Percentiles rank a stretch among this genome's conserved stretches.
These are phyloP conservation scores for Smutsia temminckii DNA, from an alignment of 2,797 vertebrate genomes.

Conservation along the genomic window DNA sequence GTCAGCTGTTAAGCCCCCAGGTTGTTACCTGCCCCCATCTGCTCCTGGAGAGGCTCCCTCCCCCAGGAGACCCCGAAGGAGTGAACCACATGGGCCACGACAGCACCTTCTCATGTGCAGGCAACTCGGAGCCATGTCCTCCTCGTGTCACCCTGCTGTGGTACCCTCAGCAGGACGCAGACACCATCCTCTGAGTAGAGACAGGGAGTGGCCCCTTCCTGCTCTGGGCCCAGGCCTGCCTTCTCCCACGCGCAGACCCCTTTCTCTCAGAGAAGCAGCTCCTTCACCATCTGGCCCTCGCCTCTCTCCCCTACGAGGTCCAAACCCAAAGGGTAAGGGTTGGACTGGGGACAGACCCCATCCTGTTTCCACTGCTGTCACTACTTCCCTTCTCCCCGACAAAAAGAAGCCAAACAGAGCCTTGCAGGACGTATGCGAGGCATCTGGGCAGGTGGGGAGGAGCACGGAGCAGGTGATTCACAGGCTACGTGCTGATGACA, in stretches of 20 bases:
- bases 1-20: neutral
- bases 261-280: neutral
- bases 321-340: neutral
- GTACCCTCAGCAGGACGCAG: neutral
- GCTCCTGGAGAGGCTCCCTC: accelerated
- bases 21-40: neutral
- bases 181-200: neutral
- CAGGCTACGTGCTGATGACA: neutral
- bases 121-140: neutral
- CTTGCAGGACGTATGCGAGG: neutral
- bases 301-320: neutral
- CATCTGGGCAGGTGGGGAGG: neutral
- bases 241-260: neutral
- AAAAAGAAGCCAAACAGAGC: neutral
- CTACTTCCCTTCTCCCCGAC: neutral
- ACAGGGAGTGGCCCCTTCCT: neutral
- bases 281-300: neutral
- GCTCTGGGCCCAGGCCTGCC: neutral
- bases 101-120: neutral
- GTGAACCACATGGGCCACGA: neutral
- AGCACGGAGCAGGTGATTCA: neutral
- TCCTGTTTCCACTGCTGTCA: neutral
- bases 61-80: neutral
- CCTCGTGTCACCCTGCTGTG: neutral
- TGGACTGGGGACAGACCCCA: neutral